Conservation (phyloP, 2,888 invertebrate genomes). For the Yponomeuta plumbellus region DNA sequence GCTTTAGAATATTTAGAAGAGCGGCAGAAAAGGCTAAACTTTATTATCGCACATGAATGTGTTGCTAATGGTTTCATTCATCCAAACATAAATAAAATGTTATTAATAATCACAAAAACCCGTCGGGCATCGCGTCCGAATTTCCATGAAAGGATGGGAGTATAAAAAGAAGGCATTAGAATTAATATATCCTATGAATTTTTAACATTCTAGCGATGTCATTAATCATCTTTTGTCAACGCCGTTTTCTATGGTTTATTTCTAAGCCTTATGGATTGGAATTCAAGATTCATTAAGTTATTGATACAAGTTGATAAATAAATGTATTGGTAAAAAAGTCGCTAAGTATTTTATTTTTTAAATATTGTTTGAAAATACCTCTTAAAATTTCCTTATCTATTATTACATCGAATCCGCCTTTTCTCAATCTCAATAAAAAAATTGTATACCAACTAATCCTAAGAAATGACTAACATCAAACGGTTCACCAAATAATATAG, state of each 20-base stretch:
- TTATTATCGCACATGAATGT: constrained; percentile 19
- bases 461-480: background rate
- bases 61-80: constrained; percentile 39
- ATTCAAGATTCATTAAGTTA: background rate
- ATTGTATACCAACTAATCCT: background rate
- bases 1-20: no score
- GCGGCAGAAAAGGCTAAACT: background rate
- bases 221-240: constrained; percentile 63
- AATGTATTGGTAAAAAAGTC: background rate
- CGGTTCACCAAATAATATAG: background rate
- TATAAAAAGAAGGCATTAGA: constrained; percentile 37
- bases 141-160: constrained; percentile 22
- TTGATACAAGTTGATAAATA: background rate
- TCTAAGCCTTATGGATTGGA: background rate
- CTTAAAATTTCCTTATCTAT: no score
- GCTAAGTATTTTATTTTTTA: no score
- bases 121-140: constrained; percentile 30
- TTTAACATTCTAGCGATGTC: constrained; percentile 46
- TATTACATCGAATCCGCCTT: background rate
- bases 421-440: background rate
- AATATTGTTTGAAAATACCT: no score
- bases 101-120: constrained; percentile 19
- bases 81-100: constrained; percentile 28
- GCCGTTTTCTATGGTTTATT: constrained; percentile 24
- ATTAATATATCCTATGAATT: constrained; percentile 55